These are phyloP conservation scores for Pseudobourletiella spinata DNA, from an alignment of 1,140 invertebrate species.

Conservation along the genomic window DNA sequence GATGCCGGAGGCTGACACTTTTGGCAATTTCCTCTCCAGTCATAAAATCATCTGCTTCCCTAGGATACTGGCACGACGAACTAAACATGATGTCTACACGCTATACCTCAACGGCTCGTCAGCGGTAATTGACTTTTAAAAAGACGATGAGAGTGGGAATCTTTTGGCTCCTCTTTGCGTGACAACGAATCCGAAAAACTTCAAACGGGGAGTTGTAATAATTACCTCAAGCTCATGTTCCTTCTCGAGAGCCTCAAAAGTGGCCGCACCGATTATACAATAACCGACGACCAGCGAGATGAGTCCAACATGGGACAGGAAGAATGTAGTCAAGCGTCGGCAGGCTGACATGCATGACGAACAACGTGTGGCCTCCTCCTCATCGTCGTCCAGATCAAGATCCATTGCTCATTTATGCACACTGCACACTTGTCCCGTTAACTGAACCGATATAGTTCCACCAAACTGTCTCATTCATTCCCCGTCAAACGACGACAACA, in stretches of 20 bases:
- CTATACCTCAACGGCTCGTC: too few relatives aligned
- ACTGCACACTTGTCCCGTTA: background rate
- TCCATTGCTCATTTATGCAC: conserved; percentile 9
- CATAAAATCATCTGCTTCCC: too few relatives aligned
- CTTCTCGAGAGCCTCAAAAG: conserved; percentile 64
- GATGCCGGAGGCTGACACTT: too few relatives aligned
- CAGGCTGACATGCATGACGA: conserved; percentile 15
- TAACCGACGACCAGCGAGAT: conserved; percentile 79
- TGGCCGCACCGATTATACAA: conserved; percentile 75
- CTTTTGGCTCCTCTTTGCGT: too few relatives aligned
- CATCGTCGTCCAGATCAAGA: conserved; percentile 23
- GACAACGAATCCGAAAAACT: too few relatives aligned
- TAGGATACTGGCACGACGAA: too few relatives aligned
- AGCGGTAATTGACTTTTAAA: too few relatives aligned
- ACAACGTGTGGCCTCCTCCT: conserved; percentile 16
- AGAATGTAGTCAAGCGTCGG: conserved; percentile 49
- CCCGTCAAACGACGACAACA: background rate
- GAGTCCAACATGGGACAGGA: conserved; percentile 79
- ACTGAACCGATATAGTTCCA: background rate
- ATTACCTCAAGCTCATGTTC: conserved; percentile 63
- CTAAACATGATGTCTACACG: too few relatives aligned
- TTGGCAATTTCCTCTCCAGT: too few relatives aligned
- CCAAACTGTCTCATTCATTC: background rate
- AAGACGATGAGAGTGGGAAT: too few relatives aligned
- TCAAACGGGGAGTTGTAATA: background rate